These are phyloP conservation scores for Amphiprion clarkii DNA, from an alignment of 2,797 vertebrate genomes.

Conservation along the genomic window DNA sequence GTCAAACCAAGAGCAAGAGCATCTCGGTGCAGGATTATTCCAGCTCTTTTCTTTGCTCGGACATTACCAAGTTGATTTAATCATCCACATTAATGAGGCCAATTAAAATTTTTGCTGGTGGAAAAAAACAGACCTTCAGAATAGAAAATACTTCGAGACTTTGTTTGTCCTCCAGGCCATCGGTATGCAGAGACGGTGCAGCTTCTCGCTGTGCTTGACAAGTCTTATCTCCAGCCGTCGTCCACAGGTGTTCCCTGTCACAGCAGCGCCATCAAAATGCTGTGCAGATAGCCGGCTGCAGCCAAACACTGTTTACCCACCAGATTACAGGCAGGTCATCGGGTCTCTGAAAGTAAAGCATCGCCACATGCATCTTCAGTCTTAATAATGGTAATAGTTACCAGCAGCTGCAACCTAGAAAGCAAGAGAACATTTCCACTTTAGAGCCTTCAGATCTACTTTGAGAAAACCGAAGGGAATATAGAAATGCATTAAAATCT, in stretches of 20 bases:
- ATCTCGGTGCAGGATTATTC: constrained; percentile 25
- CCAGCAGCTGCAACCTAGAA: constrained; percentile 3
- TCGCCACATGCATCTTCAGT: constrained; percentile 32
- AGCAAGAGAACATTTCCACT: constrained; percentile 18
- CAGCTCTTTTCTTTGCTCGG: not conserved
- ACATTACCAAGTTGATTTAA: constrained; percentile 73
- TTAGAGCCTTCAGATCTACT: not conserved
- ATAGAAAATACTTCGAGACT: constrained; percentile 58
- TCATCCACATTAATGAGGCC: constrained; percentile 72
- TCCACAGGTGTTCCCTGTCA: constrained; percentile 82
- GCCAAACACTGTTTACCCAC: constrained; percentile 68
- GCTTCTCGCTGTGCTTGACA: constrained; percentile 56
- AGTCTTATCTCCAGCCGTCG: constrained; percentile 68
- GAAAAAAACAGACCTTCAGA: constrained; percentile 8
- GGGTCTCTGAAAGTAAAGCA: constrained; percentile 28
- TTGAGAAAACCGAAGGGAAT: not conserved
- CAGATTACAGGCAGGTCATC: constrained; percentile 65
- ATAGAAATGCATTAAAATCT: not conserved
- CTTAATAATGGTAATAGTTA: constrained; percentile 23
- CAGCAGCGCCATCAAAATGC: constrained; percentile 75
- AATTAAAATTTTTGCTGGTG: constrained; percentile 72
- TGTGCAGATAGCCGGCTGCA: constrained; percentile 42
- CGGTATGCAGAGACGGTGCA: constrained; percentile 63
- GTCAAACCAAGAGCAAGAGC: constrained; percentile 15
- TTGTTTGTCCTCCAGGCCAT: constrained; percentile 43